These are phyloP conservation scores for Sisor rabdophorus DNA, from an alignment of 2,113 vertebrate genomes.

Conservation along the genomic window DNA sequence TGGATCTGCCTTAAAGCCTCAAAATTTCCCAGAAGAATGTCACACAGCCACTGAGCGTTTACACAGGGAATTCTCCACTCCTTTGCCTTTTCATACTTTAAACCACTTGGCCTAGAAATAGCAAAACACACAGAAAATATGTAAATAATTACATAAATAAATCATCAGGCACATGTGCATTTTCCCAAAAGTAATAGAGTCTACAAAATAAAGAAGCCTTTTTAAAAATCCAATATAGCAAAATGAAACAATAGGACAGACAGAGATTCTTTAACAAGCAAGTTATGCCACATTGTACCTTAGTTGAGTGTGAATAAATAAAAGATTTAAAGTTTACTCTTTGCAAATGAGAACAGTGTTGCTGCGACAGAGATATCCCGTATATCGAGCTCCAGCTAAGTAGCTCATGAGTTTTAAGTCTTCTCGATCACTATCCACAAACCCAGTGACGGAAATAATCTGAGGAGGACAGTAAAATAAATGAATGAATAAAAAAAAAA, in stretches of 20 bases:
- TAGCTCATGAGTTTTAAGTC: conserved; percentile 96
- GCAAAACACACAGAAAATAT: neutral
- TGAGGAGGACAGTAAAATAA: conserved; percentile 50
- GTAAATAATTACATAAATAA: no score
- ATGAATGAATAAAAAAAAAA: neutral
- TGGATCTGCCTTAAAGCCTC: conserved; percentile 89
- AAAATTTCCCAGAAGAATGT: conserved; percentile 89
- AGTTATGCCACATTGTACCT: no score
- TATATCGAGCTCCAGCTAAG: conserved; percentile 89
- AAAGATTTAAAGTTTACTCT: conserved; percentile 74
- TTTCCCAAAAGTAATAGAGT: no score
- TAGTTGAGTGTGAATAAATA: neutral
- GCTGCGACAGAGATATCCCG: conserved; percentile 90
- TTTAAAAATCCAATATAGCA: no score
- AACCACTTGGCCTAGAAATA: conserved; percentile 75
- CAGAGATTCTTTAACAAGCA: no score
- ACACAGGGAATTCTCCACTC: conserved; percentile 97
- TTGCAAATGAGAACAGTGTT: conserved; percentile 97
- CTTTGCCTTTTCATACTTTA: conserved; percentile 95
- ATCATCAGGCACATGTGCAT: no score
- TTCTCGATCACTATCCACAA: conserved; percentile 89
- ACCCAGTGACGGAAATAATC: conserved; percentile 96
- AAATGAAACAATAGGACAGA: no score
- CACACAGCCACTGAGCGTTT: conserved; percentile 92
- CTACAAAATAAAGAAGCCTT: no score